Conservation (phyloP, 2,113 vertebrate genomes). For the Caranx ignobilis region DNA sequence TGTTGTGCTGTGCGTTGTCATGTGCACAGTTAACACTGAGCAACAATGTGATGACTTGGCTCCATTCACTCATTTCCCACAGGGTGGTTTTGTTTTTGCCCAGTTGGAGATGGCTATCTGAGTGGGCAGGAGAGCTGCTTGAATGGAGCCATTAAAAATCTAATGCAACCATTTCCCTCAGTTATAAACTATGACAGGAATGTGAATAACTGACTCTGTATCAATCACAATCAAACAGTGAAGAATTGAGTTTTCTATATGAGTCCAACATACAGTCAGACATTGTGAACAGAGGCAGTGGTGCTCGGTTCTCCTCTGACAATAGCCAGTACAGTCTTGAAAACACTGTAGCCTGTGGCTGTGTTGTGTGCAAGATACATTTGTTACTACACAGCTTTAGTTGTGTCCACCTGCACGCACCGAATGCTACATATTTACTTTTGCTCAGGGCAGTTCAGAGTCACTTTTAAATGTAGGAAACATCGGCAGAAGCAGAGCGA, state of each 20-base stretch:
- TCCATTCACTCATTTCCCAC: conserved; percentile 38
- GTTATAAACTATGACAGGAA: conserved; percentile 41
- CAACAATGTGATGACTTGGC: conserved; percentile 29
- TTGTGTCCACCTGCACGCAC: conserved; percentile 38
- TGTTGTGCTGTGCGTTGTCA: not conserved
- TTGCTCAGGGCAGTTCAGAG: conserved; percentile 7
- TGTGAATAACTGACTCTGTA: conserved; percentile 19
- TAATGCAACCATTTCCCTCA: conserved; percentile 1
- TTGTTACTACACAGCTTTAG: conserved; percentile 13
- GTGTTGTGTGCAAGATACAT: conserved; percentile 18
- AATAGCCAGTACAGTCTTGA: conserved; percentile 5
- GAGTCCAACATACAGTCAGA: not conserved
- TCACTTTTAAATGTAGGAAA: conserved; percentile 6
- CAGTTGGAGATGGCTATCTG: conserved; percentile 29
- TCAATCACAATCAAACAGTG: conserved; percentile 12
- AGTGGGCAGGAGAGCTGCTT: conserved; percentile 46
- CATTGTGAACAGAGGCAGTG: conserved; percentile 2
- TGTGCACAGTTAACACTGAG: conserved; percentile 1
- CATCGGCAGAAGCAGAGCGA: conserved; percentile 38
- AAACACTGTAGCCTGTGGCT: conserved; percentile 29
- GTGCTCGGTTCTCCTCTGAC: conserved; percentile 16
- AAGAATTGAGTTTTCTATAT: conserved; percentile 1
- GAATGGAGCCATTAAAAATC: conserved; percentile 35
- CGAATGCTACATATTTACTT: conserved; percentile 29
- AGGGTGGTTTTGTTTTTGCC: conserved; percentile 45